phyloP scores from a whole-genome alignment of 53 echinoderm and acorn worm species.

The Arbacia lixula region DNA sequence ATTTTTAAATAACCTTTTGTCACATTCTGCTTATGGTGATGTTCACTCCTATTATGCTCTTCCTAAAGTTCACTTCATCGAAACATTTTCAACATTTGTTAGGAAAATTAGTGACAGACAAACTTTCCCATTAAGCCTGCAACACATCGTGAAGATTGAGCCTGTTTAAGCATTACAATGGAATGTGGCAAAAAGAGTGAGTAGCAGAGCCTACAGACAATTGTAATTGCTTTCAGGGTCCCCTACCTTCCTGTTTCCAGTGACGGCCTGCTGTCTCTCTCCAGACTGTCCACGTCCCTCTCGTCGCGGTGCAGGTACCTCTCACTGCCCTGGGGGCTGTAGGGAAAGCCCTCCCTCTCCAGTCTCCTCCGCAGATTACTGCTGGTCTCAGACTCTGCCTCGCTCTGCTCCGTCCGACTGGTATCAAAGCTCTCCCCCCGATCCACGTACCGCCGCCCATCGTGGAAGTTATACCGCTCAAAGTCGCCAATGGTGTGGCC shows the following conservation, averaged over 20 bases:
- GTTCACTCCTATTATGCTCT: too few species aligned
- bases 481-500: conserved; percentile 13
- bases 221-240: too few species aligned
- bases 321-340: conserved; percentile 66
- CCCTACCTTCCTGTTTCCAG: conserved; percentile 88
- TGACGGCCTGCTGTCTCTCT: conserved; percentile 79
- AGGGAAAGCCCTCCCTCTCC: conserved; percentile 38
- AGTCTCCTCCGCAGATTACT: conserved; percentile 49
- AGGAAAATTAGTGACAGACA: too few species aligned
- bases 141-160: too few species aligned
- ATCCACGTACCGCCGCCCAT: conserved; percentile 44
- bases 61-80: too few species aligned
- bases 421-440: conserved; percentile 59
- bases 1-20: too few species aligned
- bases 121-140: too few species aligned
- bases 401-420: conserved; percentile 72
- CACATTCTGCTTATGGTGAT: too few species aligned
- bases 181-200: too few species aligned
- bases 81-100: too few species aligned
- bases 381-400: conserved; percentile 82
- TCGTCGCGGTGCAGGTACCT: conserved; percentile 38
- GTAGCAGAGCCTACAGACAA: too few species aligned
- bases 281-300: conserved; percentile 48
- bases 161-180: too few species aligned
- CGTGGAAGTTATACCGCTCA: conserved; percentile 43